Base-by-base conservation (phyloP, 2,797 vertebrate genomes). In the Cossypha polioptera region DNA sequence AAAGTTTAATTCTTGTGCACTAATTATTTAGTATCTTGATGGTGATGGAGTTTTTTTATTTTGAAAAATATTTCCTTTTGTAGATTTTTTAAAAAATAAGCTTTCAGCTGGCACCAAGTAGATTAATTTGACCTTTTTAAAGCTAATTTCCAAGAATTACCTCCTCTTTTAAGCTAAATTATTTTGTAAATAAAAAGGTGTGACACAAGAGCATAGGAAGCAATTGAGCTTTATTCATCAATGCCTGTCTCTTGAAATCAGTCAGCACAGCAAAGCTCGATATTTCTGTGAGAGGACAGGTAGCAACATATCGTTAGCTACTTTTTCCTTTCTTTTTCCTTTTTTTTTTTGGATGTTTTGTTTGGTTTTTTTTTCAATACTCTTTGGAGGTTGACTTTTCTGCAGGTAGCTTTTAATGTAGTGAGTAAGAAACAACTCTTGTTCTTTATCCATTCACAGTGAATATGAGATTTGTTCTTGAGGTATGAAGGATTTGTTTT, bases 131-230 rank as follows among this genome's bases (percentile, higher is more conserved):
- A 91, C 76, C 69, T 80, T 95, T 92, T 69, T 79, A 93, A 90
- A 84, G 51, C 43, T 92, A 55, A 92, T 95, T 96, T 93, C 54
- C 58, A 75, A 86, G 75, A 91, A 92, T 92, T 93, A 77, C 58
- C 86, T 92, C 57, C 75, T 74, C 45, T 92, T 93, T 91, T 77
- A 86, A 54, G 20, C 90, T 94, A 94, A 95, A 93, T 92, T 93
- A 92, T 92, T 95, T 93, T 92, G 84, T 94, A 92, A 96, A 94
- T 96, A 92, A 86, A 92, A 93, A 95, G 87, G 89, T 91, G 89
- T 90, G 91, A 77, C 81, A 83, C 16, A 24, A 43, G 75, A 93
- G 19, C 53, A 79, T 55, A 74, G 50, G 66, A 94, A 91, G 75
- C 21, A 89, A 74, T 78, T 89, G 62, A 43, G 36, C 29, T 94